These are phyloP conservation scores for Heliocidaris erythrogramma DNA, from an alignment of 35 echinoderm and acorn worm genomes.

Conservation along the genomic window DNA sequence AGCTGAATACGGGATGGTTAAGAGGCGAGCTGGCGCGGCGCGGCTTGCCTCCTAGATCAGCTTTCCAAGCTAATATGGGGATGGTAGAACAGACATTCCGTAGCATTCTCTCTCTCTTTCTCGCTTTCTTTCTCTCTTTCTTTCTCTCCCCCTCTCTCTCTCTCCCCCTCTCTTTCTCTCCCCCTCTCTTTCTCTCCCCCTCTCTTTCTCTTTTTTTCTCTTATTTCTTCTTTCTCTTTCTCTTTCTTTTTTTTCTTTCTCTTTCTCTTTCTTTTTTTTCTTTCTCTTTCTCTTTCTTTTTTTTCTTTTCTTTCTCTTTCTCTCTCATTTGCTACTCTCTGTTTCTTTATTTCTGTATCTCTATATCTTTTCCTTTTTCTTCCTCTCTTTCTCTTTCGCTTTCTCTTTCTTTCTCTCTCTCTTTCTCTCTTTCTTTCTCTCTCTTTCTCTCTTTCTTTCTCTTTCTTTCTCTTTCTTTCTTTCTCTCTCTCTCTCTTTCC, in stretches of 20 bases:
- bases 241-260: too few species aligned
- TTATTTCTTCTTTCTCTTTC: too few species aligned
- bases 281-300: background rate
- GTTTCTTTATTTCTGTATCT: background rate
- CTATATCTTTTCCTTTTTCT: background rate
- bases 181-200: background rate
- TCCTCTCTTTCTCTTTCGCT: too few species aligned
- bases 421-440: too few species aligned
- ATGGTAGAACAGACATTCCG: background rate
- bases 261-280: background rate
- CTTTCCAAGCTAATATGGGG: background rate
- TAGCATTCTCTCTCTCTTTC: background rate
- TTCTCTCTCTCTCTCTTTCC: background rate
- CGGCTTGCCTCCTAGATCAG: background rate
- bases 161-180: background rate
- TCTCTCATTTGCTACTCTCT: background rate
- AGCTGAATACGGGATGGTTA: conserved; percentile 26
- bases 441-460: background rate
- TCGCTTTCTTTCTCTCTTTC: background rate
- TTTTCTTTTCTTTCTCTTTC: background rate
- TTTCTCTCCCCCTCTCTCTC: background rate
- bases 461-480: background rate
- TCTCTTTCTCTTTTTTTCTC: background rate
- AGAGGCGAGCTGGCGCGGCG: background rate
- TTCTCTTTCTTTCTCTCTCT: too few species aligned